Base-by-base conservation (phyloP, 2,797 vertebrate genomes). In the Cuculus canorus region DNA sequence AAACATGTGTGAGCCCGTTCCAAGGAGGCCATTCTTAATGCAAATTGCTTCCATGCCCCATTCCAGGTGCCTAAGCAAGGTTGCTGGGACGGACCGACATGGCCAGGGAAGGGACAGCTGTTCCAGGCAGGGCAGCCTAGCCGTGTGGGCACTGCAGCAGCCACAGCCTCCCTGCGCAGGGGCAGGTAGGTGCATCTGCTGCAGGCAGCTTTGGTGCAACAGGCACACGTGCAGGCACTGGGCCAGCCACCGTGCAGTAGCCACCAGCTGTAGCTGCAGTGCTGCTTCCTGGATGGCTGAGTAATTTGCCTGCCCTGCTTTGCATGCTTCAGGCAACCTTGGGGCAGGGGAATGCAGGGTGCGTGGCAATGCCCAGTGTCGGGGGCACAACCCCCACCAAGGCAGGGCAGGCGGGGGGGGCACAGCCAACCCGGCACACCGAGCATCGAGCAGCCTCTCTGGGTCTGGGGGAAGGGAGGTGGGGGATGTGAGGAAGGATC, bases 301-400 rank as follows among this genome's bases (percentile, higher is more conserved):
- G 7, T 61, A 6, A 71, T 94, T 90, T 94, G 48, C 73, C 53
- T 93, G 57, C 48, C 50, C 61, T n/a, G 23, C 37, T 94, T 88
- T 76, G 70, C 61, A 78, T 50, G 78, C 30, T 63, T 7, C 59
- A 70, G 27, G 48, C 17, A 41, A 50, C 37, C 39, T 33, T 5
- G 5, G 39, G 53, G 7, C 41, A 39, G 57, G 54, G 50, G 39
- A 22, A 47, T 1, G 1, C 27, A 11, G 65, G 37, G 50, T 4
- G 3, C 6, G 11, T 2, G 3, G 33, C 47, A 6, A 22, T 5
- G 28, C 5, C 12, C 1, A 3, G 5, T 10, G 50, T 2, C 0
- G 1, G 27, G 21, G 33, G 33, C 32, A n/a, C 56, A 27, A 65
- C 16, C 66, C 19, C 24, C 17, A 32, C 4, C 45, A n/a, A 37